phyloP scores from a whole-genome alignment of 1,140 invertebrate genomes.

The Caenorhabditis tropicalis region DNA sequence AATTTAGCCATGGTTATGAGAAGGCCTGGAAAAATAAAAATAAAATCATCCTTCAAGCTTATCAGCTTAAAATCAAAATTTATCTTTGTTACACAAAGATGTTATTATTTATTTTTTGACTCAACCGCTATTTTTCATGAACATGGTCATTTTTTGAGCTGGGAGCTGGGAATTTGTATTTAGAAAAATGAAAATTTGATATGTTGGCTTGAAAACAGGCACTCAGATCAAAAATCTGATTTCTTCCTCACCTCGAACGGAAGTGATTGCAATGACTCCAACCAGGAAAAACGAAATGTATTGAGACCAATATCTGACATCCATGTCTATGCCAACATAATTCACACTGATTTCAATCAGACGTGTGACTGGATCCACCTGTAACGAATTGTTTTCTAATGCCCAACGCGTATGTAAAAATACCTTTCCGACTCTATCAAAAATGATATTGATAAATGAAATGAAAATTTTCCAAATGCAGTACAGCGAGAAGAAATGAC shows the following conservation, averaged over 20 bases:
- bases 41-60: neutral
- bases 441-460: slow-evolving; percentile 88
- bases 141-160: neutral
- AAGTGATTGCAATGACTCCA: slow-evolving; percentile 96
- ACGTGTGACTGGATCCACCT: slow-evolving; percentile 92
- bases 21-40: slow-evolving; percentile 76
- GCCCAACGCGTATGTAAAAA: neutral
- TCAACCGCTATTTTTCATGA: neutral
- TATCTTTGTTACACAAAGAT: no score
- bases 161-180: neutral
- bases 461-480: slow-evolving; percentile 99
- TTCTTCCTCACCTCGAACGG: slow-evolving; percentile 78
- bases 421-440: slow-evolving; percentile 82
- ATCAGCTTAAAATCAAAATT: no score
- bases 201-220: no score
- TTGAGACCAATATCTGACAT: slow-evolving; percentile 98
- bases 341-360: slow-evolving; percentile 95
- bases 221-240: no score
- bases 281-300: slow-evolving; percentile 96
- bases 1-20: slow-evolving; percentile 98
- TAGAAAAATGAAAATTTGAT: no score
- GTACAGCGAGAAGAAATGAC: slow-evolving; percentile 98
- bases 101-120: no score
- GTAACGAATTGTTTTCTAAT: neutral
- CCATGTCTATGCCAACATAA: slow-evolving; percentile 94